These are phyloP conservation scores for Hippocampus comes DNA, from an alignment of 2,113 vertebrate genomes.

Conservation along the genomic window DNA sequence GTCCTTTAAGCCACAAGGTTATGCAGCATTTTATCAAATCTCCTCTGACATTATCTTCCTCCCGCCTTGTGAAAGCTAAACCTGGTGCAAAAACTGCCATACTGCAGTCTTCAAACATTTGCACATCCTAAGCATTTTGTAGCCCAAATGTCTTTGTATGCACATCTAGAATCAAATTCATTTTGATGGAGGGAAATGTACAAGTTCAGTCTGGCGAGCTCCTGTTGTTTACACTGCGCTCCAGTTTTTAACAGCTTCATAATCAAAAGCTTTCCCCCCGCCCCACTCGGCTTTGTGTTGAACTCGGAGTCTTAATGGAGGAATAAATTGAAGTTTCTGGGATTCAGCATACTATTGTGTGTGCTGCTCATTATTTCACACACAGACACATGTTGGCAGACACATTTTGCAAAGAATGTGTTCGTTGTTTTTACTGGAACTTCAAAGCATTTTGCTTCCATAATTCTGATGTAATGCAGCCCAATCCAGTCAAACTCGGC, in stretches of 20 bases:
- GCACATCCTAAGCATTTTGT: slow-evolving; percentile 45
- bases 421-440: slow-evolving; percentile 32
- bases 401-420: background rate
- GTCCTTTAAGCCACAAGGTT: slow-evolving; percentile 57
- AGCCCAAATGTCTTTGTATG: slow-evolving; percentile 48
- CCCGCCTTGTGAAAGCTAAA: slow-evolving; percentile 40
- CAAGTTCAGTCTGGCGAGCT: slow-evolving; percentile 42
- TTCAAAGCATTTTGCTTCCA: slow-evolving; percentile 30
- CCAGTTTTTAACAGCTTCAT: slow-evolving; percentile 50
- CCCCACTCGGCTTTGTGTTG: slow-evolving; percentile 34
- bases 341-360: slow-evolving; percentile 51
- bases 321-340: slow-evolving; percentile 57
- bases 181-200: slow-evolving; percentile 44
- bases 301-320: slow-evolving; percentile 53
- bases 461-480: slow-evolving; percentile 41
- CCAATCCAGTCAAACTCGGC: slow-evolving; percentile 46
- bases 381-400: slow-evolving; percentile 20
- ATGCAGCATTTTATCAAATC: slow-evolving; percentile 57
- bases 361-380: slow-evolving; percentile 61
- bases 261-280: slow-evolving; percentile 58
- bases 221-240: slow-evolving; percentile 62
- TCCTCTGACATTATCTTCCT: slow-evolving; percentile 57
- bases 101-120: slow-evolving; percentile 54
- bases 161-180: slow-evolving; percentile 53
- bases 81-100: slow-evolving; percentile 40